phyloP scores from a whole-genome alignment of 2,888 invertebrate genomes.

The Cantharis lateralis region DNA sequence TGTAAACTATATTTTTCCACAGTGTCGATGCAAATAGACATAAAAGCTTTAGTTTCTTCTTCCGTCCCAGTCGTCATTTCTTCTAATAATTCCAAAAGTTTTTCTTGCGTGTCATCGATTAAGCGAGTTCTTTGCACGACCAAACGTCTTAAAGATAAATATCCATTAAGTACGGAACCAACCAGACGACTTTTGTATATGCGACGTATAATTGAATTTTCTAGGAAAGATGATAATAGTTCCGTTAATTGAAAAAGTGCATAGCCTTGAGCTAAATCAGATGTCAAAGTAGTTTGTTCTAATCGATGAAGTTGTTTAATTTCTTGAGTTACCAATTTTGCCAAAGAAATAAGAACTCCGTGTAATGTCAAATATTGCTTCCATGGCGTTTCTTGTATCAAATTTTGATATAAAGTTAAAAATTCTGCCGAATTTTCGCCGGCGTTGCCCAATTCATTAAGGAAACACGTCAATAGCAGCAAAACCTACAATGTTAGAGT shows the following conservation, averaged over 20 bases:
- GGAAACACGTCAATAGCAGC: slow-evolving; percentile 84
- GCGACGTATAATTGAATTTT: slow-evolving; percentile 83
- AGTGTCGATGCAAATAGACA: slow-evolving; percentile 96
- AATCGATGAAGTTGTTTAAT: slow-evolving; percentile 85
- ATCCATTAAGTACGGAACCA: slow-evolving; percentile 91
- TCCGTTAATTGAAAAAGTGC: slow-evolving; percentile 90
- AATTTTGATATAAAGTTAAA: slow-evolving; percentile 80
- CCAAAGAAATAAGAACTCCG: slow-evolving; percentile 83
- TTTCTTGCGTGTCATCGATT: slow-evolving; percentile 96
- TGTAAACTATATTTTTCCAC: slow-evolving; percentile 88
- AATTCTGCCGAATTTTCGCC: slow-evolving; percentile 95
- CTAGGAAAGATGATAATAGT: slow-evolving; percentile 84
- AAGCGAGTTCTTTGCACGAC: slow-evolving; percentile 93
- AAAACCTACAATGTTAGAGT: slow-evolving; percentile 64
- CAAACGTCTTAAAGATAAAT: slow-evolving; percentile 85
- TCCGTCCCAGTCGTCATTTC: slow-evolving; percentile 96
- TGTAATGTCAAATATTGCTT: slow-evolving; percentile 89
- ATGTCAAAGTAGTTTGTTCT: slow-evolving; percentile 91
- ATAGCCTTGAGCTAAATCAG: slow-evolving; percentile 91
- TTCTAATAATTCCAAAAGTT: slow-evolving; percentile 87
- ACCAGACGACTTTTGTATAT: slow-evolving; percentile 89
- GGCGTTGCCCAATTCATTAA: slow-evolving; percentile 82
- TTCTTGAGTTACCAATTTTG: slow-evolving; percentile 84
- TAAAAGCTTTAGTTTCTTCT: slow-evolving; percentile 94
- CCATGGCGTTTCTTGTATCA: slow-evolving; percentile 89